A percentile compares a stretch with the other conserved stretches of the same genome.
Evolutionary conservation across 1,140 invertebrate genomes (phyloP).

Genomic region (Eupristina koningsbergeri): DNA sequence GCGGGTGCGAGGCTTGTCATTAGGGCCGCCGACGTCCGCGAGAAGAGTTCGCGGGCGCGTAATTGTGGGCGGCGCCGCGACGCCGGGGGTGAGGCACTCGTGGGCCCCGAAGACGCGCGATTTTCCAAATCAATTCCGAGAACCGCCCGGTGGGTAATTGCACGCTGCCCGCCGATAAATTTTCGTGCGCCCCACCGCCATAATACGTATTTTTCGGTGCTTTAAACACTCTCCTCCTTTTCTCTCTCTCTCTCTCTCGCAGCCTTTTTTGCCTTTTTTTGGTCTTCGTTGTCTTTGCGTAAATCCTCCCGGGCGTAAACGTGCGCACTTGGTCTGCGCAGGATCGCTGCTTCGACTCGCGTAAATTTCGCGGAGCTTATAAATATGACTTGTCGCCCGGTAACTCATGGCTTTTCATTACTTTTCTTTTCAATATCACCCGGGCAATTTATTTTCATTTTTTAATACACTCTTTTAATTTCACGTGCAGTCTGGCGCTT

Average conservation of each 20-base stretch:
- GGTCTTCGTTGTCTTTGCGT: background rate
- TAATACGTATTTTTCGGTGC: background rate
- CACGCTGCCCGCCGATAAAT: background rate
- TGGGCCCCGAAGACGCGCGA: background rate
- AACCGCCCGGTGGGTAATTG: background rate
- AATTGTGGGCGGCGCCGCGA: background rate
- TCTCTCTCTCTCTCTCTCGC: no score
- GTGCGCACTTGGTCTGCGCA: background rate
- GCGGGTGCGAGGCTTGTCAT: slow-evolving; percentile 57
- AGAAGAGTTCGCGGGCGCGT: background rate
- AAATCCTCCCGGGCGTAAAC: background rate
- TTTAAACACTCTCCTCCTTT: background rate
- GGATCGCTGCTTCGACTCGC: background rate
- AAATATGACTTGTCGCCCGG: background rate
- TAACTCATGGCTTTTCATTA: background rate
- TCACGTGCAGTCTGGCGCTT: background rate
- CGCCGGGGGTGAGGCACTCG: background rate
- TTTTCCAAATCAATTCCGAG: slow-evolving; percentile 28
- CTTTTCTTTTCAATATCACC: background rate
- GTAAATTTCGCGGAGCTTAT: background rate
- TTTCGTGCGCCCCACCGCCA: background rate
- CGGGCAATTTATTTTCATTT: background rate
- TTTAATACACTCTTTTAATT: background rate
- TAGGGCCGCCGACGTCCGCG: slow-evolving; percentile 43
- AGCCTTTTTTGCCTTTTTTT: no score